Base-by-base conservation (phyloP, 2,113 vertebrate species). In the Orthochromis malagaraziensis region DNA sequence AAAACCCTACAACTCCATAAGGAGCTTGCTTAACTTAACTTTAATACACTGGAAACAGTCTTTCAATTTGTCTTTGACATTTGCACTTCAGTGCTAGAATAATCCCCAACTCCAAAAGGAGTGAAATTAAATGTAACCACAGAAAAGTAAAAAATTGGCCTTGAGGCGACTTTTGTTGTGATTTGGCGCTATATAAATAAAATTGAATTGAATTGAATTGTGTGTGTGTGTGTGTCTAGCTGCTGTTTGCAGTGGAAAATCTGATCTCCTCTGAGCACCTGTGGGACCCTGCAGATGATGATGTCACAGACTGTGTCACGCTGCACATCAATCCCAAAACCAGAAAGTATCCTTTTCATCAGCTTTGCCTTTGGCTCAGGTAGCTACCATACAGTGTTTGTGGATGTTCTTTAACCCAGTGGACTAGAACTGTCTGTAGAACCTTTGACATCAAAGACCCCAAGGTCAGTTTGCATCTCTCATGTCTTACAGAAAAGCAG, bases 321-420 rank as follows among this genome's bases (percentile, higher is more conserved):
- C 96, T 99, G 92, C 97, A 98, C 5, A 87, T 99, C 92, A 99
- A 98, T 92, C 97, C 97, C 89, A 94, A 97, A 94, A 97, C 98
- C 40, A 97, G 96, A 81, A 99, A 99, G 98, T 99, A 99, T 98
- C 98, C 96, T 98, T 97, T 65, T 7, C 4, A 14, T 21, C 9
- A n/a, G 8, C 24, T 21, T 9, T 17, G 11, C 47, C 14, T n/a
- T 54, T 42, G 51, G 21, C 21, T 90, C 8, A 31, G 10, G 24
- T 38, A 17, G 9, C 70, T 24, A 2, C 10, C 63, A n/a, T 11
- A 40, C 4, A 38, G 31, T 29, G 16, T 19, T 14, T 60, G 42
- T 9, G 4, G 5, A 40, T 87, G 75, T 86, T 97, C 96, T 96
- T 98, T 97, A 97, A 98, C 94, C 19, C 35, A 3, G 33, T 31